phyloP scores from a whole-genome alignment of 1,140 invertebrate genomes.

The Acromyrmex heyeri region DNA sequence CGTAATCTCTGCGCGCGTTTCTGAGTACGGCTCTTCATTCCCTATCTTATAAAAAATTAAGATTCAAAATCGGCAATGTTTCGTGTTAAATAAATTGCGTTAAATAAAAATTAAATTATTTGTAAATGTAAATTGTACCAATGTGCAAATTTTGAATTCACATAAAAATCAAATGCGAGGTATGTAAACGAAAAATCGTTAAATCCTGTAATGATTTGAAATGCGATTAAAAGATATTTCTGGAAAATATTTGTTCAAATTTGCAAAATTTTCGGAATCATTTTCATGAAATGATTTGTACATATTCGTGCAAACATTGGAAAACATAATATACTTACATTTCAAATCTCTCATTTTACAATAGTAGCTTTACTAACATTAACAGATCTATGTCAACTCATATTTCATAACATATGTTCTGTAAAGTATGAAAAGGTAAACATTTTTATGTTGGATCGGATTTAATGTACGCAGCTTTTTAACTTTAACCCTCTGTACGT shows the following conservation, averaged over 20 bases:
- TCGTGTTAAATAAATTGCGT: background rate
- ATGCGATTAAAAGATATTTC: background rate
- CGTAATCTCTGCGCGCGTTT: slow-evolving; percentile 12
- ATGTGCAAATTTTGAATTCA: background rate
- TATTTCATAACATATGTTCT: background rate
- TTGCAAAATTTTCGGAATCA: background rate
- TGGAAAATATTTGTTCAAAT: background rate
- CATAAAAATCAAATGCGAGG: slow-evolving; percentile 1
- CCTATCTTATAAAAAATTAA: background rate
- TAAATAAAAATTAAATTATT: slow-evolving; percentile 38
- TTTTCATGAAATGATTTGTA: background rate
- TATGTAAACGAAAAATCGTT: background rate
- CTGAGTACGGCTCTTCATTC: slow-evolving; percentile 9
- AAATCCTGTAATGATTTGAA: background rate
- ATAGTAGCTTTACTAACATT: background rate
- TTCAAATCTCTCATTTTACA: slow-evolving; percentile 25
- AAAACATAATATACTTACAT: background rate
- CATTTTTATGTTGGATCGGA: slow-evolving; percentile 8
- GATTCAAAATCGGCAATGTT: slow-evolving; percentile 10
- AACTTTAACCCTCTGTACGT: background rate
- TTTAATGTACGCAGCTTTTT: slow-evolving; percentile 11
- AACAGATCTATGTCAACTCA: slow-evolving; percentile 34
- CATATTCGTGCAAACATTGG: background rate
- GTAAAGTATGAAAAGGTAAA: slow-evolving; percentile 6
- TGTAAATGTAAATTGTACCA: background rate